These are phyloP conservation scores for Arrhamphus sclerolepis DNA, from an alignment of 2,797 vertebrate species.

Conservation along the genomic window DNA sequence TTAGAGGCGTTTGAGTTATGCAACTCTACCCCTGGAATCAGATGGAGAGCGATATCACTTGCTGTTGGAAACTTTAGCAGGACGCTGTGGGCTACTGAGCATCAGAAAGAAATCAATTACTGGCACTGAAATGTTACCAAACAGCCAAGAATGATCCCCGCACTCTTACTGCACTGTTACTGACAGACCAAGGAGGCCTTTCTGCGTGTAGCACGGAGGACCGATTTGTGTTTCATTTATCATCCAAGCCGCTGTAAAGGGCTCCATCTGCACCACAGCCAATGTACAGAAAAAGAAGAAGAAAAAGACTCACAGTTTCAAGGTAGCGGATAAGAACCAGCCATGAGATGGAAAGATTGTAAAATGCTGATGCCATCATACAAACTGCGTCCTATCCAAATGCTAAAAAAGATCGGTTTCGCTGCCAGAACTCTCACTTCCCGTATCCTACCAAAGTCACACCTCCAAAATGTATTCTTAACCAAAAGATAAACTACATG, in stretches of 20 bases:
- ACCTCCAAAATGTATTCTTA: slow-evolving; percentile 29
- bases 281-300: slow-evolving; percentile 35
- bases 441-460: slow-evolving; percentile 46
- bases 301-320: slow-evolving; percentile 32
- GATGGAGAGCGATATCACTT: slow-evolving; percentile 40
- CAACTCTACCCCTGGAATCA: slow-evolving; percentile 20
- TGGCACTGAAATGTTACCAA: slow-evolving; percentile 54
- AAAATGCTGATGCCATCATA: slow-evolving; percentile 63
- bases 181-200: slow-evolving; percentile 15
- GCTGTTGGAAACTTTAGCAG: slow-evolving; percentile 41
- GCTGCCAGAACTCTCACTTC: slow-evolving; percentile 58
- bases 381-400: slow-evolving; percentile 46
- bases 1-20: slow-evolving; percentile 24
- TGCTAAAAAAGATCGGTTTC: slow-evolving; percentile 51
- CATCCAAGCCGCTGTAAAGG: slow-evolving; percentile 62
- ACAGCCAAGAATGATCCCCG: slow-evolving; percentile 48
- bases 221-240: slow-evolving; percentile 69
- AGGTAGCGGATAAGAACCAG: slow-evolving; percentile 32
- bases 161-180: slow-evolving; percentile 6
- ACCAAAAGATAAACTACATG: slow-evolving; percentile 27
- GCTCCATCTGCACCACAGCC: slow-evolving; percentile 65
- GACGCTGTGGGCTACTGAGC: slow-evolving; percentile 38
- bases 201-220: slow-evolving; percentile 23
- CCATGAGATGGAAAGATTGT: slow-evolving; percentile 46
- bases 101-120: slow-evolving; percentile 55